Base-by-base conservation (phyloP, 2,888 invertebrate species). In the Latheticus oryzae region DNA sequence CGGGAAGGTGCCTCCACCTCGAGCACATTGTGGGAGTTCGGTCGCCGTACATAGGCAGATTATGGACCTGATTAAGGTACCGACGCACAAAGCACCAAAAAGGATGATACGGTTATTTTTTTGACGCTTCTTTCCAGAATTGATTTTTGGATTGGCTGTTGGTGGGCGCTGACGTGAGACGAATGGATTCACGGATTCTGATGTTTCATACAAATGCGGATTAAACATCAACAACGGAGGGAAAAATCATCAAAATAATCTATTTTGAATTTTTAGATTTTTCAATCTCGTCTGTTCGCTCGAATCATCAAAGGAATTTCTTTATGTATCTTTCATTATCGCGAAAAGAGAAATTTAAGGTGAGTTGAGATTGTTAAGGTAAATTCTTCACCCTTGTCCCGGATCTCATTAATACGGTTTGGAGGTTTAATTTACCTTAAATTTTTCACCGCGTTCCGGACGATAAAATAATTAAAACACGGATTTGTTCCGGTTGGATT, bases 41-140 rank as follows among this genome's bases (percentile, higher is more conserved):
- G 69, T 42, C 68, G 71, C 69, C 71, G 69, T 73, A 64, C 67
- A 72, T 73, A 70, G 73, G 67, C 73, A 73, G 74, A 74, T 74
- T 74, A 74, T 63, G 66, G 69, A 62, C 58, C 9, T 19, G n/a
- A n/a, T n/a, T n/a, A n/a, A n/a, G n/a, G 42, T 42, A 15, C 7
- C 2, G 19, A 9, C 19, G 15, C 37, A 42, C 42, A 26, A 42
- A 26, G 42, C 42, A 15, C 28, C 15, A 40, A 23, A 35, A 38
- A 21, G 42, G 26, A 24, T 28, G 42, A 42, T 42, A 16, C 26
- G 42, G 42, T 42, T 42, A 26, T 42, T 42, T 42, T 26, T 26
- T 35, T 26, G n/a, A 7, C 26, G 32, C 9, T 15, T 28, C 42
- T 15, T 16, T 23, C 40, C 40, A 57, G 64, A 67, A 70, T 70